These are phyloP conservation scores for Ditula angustiorana DNA, from an alignment of 2,888 invertebrate genomes.

Conservation along the genomic window DNA sequence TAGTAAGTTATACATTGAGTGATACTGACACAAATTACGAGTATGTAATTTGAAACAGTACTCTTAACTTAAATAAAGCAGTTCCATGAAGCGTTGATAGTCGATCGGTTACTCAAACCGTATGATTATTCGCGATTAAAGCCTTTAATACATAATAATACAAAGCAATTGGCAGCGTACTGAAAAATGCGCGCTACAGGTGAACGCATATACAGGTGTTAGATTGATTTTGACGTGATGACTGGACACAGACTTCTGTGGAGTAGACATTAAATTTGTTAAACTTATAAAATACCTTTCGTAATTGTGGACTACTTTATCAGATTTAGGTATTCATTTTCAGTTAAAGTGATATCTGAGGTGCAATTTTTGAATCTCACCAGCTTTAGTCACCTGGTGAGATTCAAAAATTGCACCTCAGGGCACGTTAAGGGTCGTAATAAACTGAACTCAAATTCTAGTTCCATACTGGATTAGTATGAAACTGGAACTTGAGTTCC, in stretches of 20 bases:
- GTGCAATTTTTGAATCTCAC: too few species aligned
- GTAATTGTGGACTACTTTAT: too few species aligned
- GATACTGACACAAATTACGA: too few species aligned
- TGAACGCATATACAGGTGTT: slow-evolving; percentile 49
- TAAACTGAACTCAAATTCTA: too few species aligned
- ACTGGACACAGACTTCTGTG: slow-evolving; percentile 44
- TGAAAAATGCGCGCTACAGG: slow-evolving; percentile 56
- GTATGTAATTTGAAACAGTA: slow-evolving; percentile 1
- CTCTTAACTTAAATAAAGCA: slow-evolving; percentile 4
- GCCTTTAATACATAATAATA: slow-evolving; percentile 17
- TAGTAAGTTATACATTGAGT: too few species aligned
- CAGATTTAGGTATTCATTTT: too few species aligned
- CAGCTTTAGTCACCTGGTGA: too few species aligned
- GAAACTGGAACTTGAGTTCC: too few species aligned
- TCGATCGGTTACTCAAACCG: slow-evolving; percentile 31
- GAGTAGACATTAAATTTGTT: slow-evolving; percentile 16
- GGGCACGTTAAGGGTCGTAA: too few species aligned
- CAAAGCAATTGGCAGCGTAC: slow-evolving; percentile 11
- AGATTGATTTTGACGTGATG: slow-evolving; percentile 68
- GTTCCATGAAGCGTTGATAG: slow-evolving; percentile 22
- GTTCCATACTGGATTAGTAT: too few species aligned
- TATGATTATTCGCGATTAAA: slow-evolving; percentile 47
- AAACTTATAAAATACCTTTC: not conserved
- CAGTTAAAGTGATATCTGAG: too few species aligned
- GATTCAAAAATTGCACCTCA: too few species aligned